phyloP scores from a whole-genome alignment of 2,888 invertebrate genomes.

The Andricus quercusramuli region DNA sequence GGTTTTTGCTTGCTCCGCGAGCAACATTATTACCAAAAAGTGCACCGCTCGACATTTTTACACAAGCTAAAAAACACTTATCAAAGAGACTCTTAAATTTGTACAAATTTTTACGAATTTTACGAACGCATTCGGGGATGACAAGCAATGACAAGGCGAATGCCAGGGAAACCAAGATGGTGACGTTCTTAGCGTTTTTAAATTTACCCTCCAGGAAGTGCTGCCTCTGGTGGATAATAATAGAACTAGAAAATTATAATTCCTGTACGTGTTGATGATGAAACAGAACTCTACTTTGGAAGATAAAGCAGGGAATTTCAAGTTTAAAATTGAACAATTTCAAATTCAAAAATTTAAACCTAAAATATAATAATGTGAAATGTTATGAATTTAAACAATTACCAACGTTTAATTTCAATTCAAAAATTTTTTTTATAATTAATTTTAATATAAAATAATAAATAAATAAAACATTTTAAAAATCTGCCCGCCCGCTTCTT shows the following conservation, averaged over 20 bases:
- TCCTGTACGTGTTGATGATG: neutral
- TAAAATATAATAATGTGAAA: no score
- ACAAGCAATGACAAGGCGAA: conserved; percentile 42
- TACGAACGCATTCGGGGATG: neutral
- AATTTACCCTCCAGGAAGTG: conserved; percentile 1
- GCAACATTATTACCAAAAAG: conserved; percentile 88
- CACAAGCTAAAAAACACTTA: conserved; percentile 8
- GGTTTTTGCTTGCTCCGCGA: conserved; percentile 91
- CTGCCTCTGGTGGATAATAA: neutral
- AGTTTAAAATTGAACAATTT: no score
- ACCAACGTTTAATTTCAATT: no score
- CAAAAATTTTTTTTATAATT: no score
- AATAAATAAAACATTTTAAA: no score
- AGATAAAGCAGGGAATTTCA: no score
- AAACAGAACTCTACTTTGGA: neutral
- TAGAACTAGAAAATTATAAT: neutral
- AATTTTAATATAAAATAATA: no score
- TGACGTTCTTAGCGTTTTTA: neutral
- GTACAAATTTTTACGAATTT: neutral
- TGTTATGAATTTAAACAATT: no score
- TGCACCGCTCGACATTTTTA: conserved; percentile 81
- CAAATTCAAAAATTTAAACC: no score
- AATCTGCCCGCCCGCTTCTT: no score
- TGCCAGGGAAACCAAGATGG: conserved; percentile 29
- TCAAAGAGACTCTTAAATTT: neutral